A percentile compares a stretch with the other conserved stretches of the same genome.
Conservation (phyloP, 2,797 vertebrate species). For the Crocidura indochinensis region DNA sequence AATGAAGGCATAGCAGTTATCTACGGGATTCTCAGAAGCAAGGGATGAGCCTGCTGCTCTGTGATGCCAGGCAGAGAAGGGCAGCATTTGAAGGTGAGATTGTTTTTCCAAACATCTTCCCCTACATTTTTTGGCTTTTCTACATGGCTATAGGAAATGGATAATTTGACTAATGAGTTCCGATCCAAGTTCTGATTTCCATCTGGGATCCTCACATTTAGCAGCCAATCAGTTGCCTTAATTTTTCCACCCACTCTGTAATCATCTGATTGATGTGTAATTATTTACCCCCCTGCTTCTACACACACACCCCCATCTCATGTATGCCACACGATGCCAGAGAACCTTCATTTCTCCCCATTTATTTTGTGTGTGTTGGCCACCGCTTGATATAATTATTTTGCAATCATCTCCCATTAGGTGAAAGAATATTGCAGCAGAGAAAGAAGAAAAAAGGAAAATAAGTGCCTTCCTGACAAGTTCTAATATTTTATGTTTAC, state of each 20-base stretch:
- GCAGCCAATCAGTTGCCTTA: conserved; percentile 74
- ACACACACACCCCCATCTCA: conserved; percentile 67
- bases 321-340: conserved; percentile 83
- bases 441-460: conserved; percentile 84
- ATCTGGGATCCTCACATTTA: conserved; percentile 76
- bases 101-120: conserved; percentile 51
- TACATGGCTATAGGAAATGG: conserved; percentile 67
- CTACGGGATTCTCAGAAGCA: neutral
- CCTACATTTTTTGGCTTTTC: conserved; percentile 62
- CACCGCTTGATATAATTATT: conserved; percentile 87
- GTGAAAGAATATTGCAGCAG: conserved; percentile 79
- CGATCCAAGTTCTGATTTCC: conserved; percentile 81
- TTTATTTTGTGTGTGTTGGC: conserved; percentile 84
- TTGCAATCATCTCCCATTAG: conserved; percentile 89
- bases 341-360: conserved; percentile 86
- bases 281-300: conserved; percentile 78
- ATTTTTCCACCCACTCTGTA: conserved; percentile 79
- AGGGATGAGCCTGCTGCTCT: neutral
- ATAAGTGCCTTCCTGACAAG: conserved; percentile 84
- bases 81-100: conserved; percentile 17
- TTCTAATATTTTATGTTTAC: conserved; percentile 88
- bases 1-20: neutral
- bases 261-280: conserved; percentile 85
- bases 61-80: neutral
- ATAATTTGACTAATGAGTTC: conserved; percentile 84